Evolutionary conservation across 2,113 vertebrate species (phyloP).

Genomic region (Fulica atra): DNA sequence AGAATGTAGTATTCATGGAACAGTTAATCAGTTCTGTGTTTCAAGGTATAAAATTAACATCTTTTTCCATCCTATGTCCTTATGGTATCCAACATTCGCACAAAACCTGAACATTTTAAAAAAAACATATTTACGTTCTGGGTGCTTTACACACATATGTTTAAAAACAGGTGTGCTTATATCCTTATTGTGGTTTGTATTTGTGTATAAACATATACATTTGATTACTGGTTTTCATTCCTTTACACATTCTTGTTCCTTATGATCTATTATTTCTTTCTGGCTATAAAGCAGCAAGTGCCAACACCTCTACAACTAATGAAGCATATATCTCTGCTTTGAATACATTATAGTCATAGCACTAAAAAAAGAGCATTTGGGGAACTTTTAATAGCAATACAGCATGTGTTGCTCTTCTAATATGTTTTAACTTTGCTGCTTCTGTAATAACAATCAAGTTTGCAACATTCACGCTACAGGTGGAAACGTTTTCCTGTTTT

Average conservation of each 20-base stretch:
- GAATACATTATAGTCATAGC: slow-evolving; percentile 38
- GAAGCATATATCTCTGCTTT: slow-evolving; percentile 38
- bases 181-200: not conserved
- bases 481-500: slow-evolving; percentile 54
- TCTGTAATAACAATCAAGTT: slow-evolving; percentile 55
- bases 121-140: not conserved
- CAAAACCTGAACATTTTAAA: not conserved
- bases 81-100: not conserved
- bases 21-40: not conserved
- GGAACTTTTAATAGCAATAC: slow-evolving; percentile 42
- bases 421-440: slow-evolving; percentile 17
- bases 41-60: not conserved
- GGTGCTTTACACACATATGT: not conserved
- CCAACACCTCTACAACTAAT: slow-evolving; percentile 46
- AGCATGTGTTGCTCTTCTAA: slow-evolving; percentile 17
- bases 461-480: slow-evolving; percentile 22
- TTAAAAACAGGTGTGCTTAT: not conserved
- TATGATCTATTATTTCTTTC: slow-evolving; percentile 42
- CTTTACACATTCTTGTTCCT: slow-evolving; percentile 36
- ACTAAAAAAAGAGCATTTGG: slow-evolving; percentile 14
- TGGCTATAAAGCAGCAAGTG: slow-evolving; percentile 46
- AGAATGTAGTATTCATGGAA: not conserved
- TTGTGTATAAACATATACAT: not conserved
- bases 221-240: slow-evolving; percentile 15
- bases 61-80: not conserved